phyloP scores from a whole-genome alignment of 2,797 vertebrate species.

The Pogoniulus pusillus region DNA sequence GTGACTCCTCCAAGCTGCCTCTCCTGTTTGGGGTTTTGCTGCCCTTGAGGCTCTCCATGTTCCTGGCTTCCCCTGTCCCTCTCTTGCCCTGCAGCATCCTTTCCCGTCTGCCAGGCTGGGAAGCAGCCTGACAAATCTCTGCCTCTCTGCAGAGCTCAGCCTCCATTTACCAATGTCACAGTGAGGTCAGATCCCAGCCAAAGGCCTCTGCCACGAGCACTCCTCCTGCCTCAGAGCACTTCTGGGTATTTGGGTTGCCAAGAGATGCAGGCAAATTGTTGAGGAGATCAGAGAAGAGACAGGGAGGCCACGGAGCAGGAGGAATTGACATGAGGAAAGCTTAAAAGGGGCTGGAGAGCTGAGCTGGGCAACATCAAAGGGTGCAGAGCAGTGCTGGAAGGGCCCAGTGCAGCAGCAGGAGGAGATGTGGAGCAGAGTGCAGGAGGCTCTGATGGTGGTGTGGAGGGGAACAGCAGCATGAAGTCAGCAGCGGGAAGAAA shows the following conservation, averaged over 20 bases:
- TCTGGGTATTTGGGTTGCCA: constrained; percentile 42
- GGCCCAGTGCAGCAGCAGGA: background rate
- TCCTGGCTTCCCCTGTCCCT: background rate
- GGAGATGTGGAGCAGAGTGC: constrained; percentile 38
- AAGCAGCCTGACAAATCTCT: background rate
- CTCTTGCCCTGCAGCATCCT: constrained; percentile 38
- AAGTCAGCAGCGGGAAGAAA: background rate
- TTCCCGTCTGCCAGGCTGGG: background rate
- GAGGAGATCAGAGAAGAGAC: constrained; percentile 54
- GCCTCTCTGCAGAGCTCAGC: background rate
- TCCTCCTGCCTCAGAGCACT: background rate
- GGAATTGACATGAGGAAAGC: constrained; percentile 52
- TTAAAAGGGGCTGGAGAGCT: constrained; percentile 48
- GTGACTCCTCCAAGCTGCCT: background rate
- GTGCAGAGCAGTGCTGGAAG: constrained; percentile 10
- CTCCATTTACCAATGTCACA: background rate
- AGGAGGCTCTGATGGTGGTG: constrained; percentile 26
- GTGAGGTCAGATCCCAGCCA: constrained; percentile 38
- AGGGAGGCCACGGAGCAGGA: constrained; percentile 1
- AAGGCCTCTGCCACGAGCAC: constrained; percentile 40
- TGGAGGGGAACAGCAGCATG: constrained; percentile 16
- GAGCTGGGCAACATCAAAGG: constrained; percentile 62
- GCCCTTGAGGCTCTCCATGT: background rate
- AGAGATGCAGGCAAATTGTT: constrained; percentile 50
- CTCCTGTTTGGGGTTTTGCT: background rate